Evolutionary conservation across 1,140 invertebrate genomes (phyloP), one percentile per base, ranked within the genome.

Genomic region (Lucilia sericata): DNA sequence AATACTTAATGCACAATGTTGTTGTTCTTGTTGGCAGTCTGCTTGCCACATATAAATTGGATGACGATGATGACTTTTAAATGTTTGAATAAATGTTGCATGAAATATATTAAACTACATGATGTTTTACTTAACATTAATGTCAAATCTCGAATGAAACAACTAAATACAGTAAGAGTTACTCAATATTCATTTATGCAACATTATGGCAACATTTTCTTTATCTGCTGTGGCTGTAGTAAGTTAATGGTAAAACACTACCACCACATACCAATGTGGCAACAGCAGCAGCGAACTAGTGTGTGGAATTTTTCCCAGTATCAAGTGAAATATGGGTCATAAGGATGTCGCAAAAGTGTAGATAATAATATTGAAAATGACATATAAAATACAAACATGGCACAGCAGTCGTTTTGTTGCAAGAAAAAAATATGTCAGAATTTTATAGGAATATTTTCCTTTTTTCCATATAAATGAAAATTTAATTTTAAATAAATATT

Each of bases 141-240:
- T 42, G 42, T 42, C 42, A 42, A 42, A 42, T 42, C 42, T 42
- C 5, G 5, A 42, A 42, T 42, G 10, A 0, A 42, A 7, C 25
- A 30, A 30, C 25, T 36, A 36, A 8, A 36, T 4, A 36, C 8
- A 36, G 36, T 36, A 36, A 3, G 36, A 36, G 36, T 60, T 60
- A 60, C 19, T 70, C 60, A 70, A 70, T 70, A 70, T 70, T 70
- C 65, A 60, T 60, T 60, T n/a, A 60, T 60, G 14, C 55, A 60
- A 10, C 19, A 19, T 60, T n/a, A 17, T n/a, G 55, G 5, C 55
- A 17, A 60, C 55, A 60, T 60, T 60, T n/a, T n/a, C 55, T 17
- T 60, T 21, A 17, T 70, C n/a, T 3, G 17, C 51, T 51, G 9
- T 51, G 14, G 9, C 65, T 19, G 3, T 7, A 17, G 12, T 14